These are phyloP conservation scores for Phyto melanocephala DNA, from an alignment of 2,888 invertebrate genomes.

Conservation along the genomic window DNA sequence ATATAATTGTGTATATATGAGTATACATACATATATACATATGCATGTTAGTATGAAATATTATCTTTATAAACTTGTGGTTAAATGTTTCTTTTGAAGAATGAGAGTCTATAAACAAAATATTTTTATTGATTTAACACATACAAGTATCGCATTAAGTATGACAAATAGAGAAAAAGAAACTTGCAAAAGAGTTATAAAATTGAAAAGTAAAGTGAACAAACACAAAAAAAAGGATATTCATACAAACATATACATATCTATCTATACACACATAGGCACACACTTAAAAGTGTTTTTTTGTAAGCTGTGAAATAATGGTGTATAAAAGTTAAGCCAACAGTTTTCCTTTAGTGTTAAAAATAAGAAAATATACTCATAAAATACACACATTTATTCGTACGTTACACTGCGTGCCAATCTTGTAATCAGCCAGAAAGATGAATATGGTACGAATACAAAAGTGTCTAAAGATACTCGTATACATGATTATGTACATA, in stretches of 20 bases:
- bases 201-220: background rate
- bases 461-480: background rate
- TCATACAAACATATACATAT: background rate
- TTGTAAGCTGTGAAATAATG: background rate
- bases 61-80: background rate
- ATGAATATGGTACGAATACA: background rate
- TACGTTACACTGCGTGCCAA: background rate
- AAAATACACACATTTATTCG: background rate
- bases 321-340: background rate
- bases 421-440: background rate
- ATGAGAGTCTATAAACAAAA: background rate
- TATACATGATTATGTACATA: background rate
- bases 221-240: background rate
- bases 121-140: background rate
- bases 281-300: background rate
- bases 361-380: background rate
- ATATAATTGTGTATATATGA: no score
- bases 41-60: background rate
- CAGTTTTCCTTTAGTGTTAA: background rate
- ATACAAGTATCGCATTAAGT: background rate
- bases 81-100: background rate
- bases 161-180: background rate
- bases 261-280: background rate
- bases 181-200: background rate
- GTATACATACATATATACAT: background rate